Evolutionary conservation across 2,797 vertebrate species (phyloP), one percentile per base, ranked within the genome.

Genomic region (Microctenopoma steveboyesi): DNA sequence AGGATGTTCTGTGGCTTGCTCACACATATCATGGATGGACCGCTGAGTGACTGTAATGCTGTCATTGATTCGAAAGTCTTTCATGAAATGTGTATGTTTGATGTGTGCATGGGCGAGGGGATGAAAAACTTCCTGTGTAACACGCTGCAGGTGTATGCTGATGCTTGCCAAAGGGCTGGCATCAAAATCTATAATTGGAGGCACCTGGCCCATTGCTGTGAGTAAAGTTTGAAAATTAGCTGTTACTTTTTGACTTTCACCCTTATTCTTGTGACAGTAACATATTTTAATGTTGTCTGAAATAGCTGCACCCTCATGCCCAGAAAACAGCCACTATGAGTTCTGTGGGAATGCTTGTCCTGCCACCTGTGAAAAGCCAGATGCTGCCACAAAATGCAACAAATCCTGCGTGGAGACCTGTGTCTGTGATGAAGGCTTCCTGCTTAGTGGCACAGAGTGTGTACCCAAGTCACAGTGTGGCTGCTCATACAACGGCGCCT

Each of bases 381-480:
- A 82, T 0, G 65, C 49, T 0, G 78, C 90, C 0, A 0, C 83
- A 22, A 2, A 69, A 5, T 95, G 95, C 62, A 18, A 1, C 0
- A 81, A 30, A 52, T 82, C 66, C 0, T 95, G 94, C 0, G 86
- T 93, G 35, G 95, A 95, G 82, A 87, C 88, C 43, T 95, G 94
- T 1, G 76, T 81, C 42, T 95, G 95, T 64, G 69, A 85, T 0
- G 3, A 83, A 0, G 92, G 93, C 6, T 91, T 92, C 0, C 72
- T 94, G 39, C 76, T 91, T 57, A 93, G 91, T 0, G 92, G 86
- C 0, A 82, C 78, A 0, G 57, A 72, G 3, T 95, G 95, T 0
- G 84, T 94, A 40, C 66, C 82, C 0, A 48, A 13, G 28, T 54
- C 72, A 0, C 64, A 45, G 0, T 95, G 95, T 0, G 95, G 95